phyloP scores from a whole-genome alignment of 2,888 invertebrate species.

The Spialia ferax region DNA sequence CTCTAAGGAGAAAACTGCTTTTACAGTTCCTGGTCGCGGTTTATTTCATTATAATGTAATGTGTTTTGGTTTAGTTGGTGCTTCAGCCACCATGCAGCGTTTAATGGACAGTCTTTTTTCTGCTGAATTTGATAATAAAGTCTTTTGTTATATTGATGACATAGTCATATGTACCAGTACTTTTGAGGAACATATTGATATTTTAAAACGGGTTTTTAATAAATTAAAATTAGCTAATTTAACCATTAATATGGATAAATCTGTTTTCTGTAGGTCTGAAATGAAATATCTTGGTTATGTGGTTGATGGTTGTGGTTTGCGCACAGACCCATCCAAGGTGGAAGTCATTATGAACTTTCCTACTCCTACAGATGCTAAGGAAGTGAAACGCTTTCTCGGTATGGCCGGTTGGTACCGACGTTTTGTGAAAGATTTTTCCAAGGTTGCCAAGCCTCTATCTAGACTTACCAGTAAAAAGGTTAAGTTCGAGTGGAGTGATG shows the following conservation, averaged over 20 bases:
- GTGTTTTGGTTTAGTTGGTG: not conserved
- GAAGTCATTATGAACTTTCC: conserved; percentile 12
- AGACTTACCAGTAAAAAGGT: conserved; percentile 4
- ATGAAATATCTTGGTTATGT: conserved; percentile 1
- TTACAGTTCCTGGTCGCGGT: not conserved
- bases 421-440: conserved; percentile 5
- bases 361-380: not conserved
- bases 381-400: not conserved
- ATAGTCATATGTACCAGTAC: conserved; percentile 3
- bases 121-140: conserved; percentile 3
- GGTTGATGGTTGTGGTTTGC: not conserved
- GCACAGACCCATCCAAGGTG: not conserved
- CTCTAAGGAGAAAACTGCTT: conserved; percentile 6
- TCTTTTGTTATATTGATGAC: conserved; percentile 2
- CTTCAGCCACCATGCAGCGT: not conserved
- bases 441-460: not conserved
- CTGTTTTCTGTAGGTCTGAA: conserved; percentile 2
- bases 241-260: conserved; percentile 12
- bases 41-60: conserved; percentile 5
- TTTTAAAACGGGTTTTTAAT: conserved; percentile 4
- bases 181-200: conserved; percentile 5
- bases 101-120: not conserved
- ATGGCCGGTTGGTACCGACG: conserved; percentile 1
- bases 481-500: not conserved
- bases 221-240: not conserved